These are phyloP conservation scores for Patella vulgata DNA, from an alignment of 1,140 invertebrate genomes.

Conservation along the genomic window DNA sequence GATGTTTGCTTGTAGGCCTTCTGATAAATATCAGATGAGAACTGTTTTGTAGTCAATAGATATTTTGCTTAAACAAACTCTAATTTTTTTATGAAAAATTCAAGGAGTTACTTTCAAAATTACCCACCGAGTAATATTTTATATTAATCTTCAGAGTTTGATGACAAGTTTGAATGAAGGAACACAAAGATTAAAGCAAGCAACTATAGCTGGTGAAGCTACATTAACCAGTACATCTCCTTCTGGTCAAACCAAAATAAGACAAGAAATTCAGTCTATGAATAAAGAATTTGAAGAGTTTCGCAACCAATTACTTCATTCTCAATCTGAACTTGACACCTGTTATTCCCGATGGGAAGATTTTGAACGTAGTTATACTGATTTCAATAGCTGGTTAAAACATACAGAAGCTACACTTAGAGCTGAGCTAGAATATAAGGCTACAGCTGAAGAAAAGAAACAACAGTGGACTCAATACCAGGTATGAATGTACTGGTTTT, in stretches of 20 bases:
- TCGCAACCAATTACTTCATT: slow-evolving; percentile 45
- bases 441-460: slow-evolving; percentile 90
- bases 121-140: too few relatives aligned
- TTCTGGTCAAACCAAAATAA: slow-evolving; percentile 59
- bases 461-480: slow-evolving; percentile 75
- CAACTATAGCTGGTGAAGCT: slow-evolving; percentile 51
- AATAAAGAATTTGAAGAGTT: slow-evolving; percentile 60
- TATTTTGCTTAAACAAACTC: too few relatives aligned
- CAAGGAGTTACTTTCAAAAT: too few relatives aligned
- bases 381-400: slow-evolving; percentile 90
- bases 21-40: too few relatives aligned
- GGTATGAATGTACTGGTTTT: slow-evolving; percentile 32
- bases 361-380: slow-evolving; percentile 71
- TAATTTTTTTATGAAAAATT: too few relatives aligned
- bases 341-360: slow-evolving; percentile 68
- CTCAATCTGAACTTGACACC: slow-evolving; percentile 68
- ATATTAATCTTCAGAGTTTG: slow-evolving; percentile 29
- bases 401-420: slow-evolving; percentile 92
- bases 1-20: too few relatives aligned
- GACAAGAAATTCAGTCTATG: slow-evolving; percentile 56
- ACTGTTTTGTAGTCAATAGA: too few relatives aligned
- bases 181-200: slow-evolving; percentile 47
- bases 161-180: slow-evolving; percentile 52
- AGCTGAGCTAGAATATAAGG: slow-evolving; percentile 88
- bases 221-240: slow-evolving; percentile 56